Evolutionary conservation across 2,888 invertebrate species (phyloP), one percentile per base, ranked within the genome.

Genomic region (Chymomyza procnemis): DNA sequence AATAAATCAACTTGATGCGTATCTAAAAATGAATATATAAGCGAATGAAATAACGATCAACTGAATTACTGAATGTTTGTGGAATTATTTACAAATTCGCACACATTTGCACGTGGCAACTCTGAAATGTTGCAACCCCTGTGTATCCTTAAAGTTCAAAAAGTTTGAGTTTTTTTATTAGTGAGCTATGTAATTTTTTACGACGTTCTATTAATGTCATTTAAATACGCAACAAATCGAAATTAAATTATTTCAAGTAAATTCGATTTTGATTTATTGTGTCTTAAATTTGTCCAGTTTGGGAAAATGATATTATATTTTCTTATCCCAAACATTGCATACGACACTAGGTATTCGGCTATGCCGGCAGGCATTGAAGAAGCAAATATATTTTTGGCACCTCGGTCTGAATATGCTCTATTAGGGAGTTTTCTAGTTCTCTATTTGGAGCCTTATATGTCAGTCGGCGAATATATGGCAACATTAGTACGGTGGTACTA

Each of bases 31-130:
- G 26, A 26, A 26, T 26, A 26, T 26, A 26, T 26, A 74, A 68
- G 66, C 71, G n/a, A 50, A 50, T 66, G 61, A 69, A 70, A 73
- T 69, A 78, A 71, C 68, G 71, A 64, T 71, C 60, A 59, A 71
- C 22, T 66, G 71, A 64, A 62, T 69, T 64, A 66, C 67, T 66
- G 78, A 72, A 79, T 79, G 69, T 69, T 66, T 84, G 60, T 67
- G 71, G 78, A 71, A 75, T 88, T 86, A 88, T 87, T 88, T 82
- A 80, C 87, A 86, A 88, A 88, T 86, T 86, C 77, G 80, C 82
- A 80, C 80, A 85, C 85, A 80, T 86, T 85, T 80, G 70, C 87
- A 81, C 82, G 79, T 74, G 41, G 21, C 34, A 52, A 19, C 50
- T n/a, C n/a, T 8, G 19, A 50, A 18, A 50, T 18, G 50, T n/a